These are phyloP conservation scores for Daboia siamensis DNA, from an alignment of 2,113 vertebrate genomes.

Conservation along the genomic window DNA sequence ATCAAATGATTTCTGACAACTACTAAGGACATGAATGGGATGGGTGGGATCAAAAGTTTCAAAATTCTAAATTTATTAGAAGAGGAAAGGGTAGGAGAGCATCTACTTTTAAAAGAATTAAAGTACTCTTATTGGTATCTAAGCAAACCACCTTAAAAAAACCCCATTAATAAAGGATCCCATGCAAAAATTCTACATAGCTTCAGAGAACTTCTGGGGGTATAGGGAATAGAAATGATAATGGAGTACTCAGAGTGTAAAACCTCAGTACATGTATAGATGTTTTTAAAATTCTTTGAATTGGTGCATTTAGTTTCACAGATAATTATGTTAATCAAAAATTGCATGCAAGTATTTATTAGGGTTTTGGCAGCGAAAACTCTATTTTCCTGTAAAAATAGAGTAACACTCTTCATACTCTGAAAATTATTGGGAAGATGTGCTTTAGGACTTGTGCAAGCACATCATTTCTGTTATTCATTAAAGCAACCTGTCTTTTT, in stretches of 20 bases:
- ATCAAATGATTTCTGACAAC: not conserved
- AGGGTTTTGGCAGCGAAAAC: not conserved
- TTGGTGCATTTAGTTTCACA: not conserved
- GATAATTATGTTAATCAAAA: not conserved
- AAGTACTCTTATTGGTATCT: not conserved
- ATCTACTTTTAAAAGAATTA: not conserved
- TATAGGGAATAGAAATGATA: not conserved
- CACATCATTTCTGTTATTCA: not conserved
- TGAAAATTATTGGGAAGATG: not conserved
- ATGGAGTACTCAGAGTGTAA: not conserved
- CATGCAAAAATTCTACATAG: not conserved
- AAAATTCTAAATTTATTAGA: not conserved
- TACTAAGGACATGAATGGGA: too few relatives aligned
- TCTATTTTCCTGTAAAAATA: not conserved
- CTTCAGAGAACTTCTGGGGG: not conserved
- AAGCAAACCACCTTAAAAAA: not conserved
- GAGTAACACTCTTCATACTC: constrained; percentile 6
- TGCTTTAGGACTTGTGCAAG: not conserved
- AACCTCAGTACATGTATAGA: not conserved
- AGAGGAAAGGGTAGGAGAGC: not conserved
- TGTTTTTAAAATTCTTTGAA: not conserved
- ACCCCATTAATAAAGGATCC: not conserved
- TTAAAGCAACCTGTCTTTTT: not conserved
- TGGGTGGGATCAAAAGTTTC: not conserved
- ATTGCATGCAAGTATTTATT: not conserved